Evolutionary conservation across 1,140 invertebrate genomes (phyloP), one percentile per base, ranked within the genome.

Genomic region (Danaus melanippus): DNA sequence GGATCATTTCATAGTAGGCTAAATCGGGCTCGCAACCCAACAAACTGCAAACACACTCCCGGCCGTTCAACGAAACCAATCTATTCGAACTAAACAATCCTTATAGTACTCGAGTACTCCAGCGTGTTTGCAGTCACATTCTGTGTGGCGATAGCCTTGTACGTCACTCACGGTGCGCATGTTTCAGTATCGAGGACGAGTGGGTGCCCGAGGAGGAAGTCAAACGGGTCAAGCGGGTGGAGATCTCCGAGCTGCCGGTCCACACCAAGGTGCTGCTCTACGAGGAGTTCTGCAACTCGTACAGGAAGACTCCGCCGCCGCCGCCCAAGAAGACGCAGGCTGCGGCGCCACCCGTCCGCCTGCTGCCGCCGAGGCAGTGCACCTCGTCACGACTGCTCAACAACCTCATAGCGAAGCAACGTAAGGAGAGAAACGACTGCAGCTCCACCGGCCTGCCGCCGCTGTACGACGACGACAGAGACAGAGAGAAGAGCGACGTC

Each of bases 161-260:
- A 32, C 1, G 1, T 11, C 50, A 12, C 54, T 54, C 58, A 61
- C 46, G 46, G 51, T 9, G 7, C 1, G 0, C 8, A 44, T 47
- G 50, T 72, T 71, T 10, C 83, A 84, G 83, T 63, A 50, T 86
- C 58, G 83, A 84, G 7, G 83, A 86, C 67, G 83, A 86, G 51
- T 84, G 83, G 83, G 79, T 86, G 56, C 76, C 81, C 0, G 81
- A 76, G 61, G 64, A 69, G 48, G 79, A 86, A 0, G 83, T 84
- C 60, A 62, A 59, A 43, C 56, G 73, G 0, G 61, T 79, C 10
- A 80, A 80, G 57, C 60, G 73, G 0, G 81, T 86, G 12, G 83
- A 86, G 67, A 83, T 84, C 11, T 53, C 68, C 9, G 9, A 64
- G 10, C 66, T 86, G 51, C 71, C 80, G 7, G 68, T 64, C 1